Base-by-base conservation (phyloP, 2,888 invertebrate species). In the Plutella xylostella region DNA sequence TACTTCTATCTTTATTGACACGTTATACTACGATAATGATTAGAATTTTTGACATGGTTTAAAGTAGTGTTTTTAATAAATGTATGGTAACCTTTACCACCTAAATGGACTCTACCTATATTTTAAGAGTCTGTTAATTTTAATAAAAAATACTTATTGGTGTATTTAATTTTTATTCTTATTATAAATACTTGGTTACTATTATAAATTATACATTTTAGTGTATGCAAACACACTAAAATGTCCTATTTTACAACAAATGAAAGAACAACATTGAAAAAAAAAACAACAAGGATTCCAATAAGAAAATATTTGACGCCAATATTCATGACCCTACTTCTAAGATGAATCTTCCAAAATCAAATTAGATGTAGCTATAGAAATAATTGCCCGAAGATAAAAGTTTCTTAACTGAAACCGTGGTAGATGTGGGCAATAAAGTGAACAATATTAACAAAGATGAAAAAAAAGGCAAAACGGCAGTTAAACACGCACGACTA, bases 401-500 rank as follows among this genome's bases (percentile, higher is more conserved):
- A n/a, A n/a, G n/a, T n/a, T n/a, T n/a, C n/a, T n/a, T n/a, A n/a
- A n/a, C 39, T 17, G 11, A 41, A 19, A 15, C 34, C 12, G 21
- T 28, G 19, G 42, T 43, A 45, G 47, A 43, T 52, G 55, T 58
- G 51, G 52, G 54, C 58, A 60, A 58, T 61, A 60, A 65, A 61
- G 52, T 51, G 55, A 54, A 58, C 56, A 60, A 60, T 62, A 61
- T 62, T 62, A 56, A 58, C 54, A 49, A 58, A 60, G 45, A 48
- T 25, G 53, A 68, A 67, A 63, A 65, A 61, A 52, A 56, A 63
- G 57, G 54, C 62, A 63, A 61, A 61, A 41, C 35, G 40, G 39
- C 58, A 63, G 57, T 60, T 52, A 53, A 60, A 63, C 63, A 61
- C 63, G 61, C 62, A 60, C 55, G 59, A 52, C 53, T 52, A 55